These are phyloP conservation scores for Dimorphilus gyrociliatus DNA, from an alignment of 2,888 invertebrate genomes.

Conservation along the genomic window DNA sequence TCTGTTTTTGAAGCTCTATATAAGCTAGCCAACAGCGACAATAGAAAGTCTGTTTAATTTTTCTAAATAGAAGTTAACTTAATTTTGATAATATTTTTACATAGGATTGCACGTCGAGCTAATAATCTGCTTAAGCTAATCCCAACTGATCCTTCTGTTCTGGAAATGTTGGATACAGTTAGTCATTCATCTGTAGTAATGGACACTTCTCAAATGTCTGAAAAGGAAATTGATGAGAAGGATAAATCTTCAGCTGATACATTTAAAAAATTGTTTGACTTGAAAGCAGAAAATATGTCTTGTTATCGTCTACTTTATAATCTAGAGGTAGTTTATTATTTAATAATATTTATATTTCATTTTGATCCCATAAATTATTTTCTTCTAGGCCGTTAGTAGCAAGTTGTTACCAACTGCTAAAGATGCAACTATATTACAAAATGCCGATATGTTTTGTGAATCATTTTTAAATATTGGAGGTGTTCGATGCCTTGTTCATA, in stretches of 20 bases:
- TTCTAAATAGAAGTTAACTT: too few species aligned
- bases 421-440: constrained; percentile 25
- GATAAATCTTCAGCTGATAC: constrained; percentile 21
- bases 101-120: constrained; percentile 35
- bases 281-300: constrained; percentile 29
- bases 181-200: too few species aligned
- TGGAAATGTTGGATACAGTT: constrained; percentile 36
- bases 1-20: too few species aligned
- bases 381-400: constrained; percentile 36
- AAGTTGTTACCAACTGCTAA: constrained; percentile 36
- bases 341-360: too few species aligned
- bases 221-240: too few species aligned
- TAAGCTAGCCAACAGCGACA: too few species aligned
- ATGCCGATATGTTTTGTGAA: constrained; percentile 33
- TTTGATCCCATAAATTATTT: not conserved
- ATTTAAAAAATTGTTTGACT: constrained; percentile 34
- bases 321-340: constrained; percentile 37
- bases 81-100: too few species aligned
- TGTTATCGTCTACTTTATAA: constrained; percentile 40
- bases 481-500: constrained; percentile 35
- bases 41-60: too few species aligned
- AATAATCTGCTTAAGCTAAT: constrained; percentile 39
- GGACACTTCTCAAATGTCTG: too few species aligned
- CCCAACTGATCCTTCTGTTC: constrained; percentile 40
- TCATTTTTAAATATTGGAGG: constrained; percentile 39